These are phyloP conservation scores for Heliornis fulica DNA, from an alignment of 2,113 vertebrate genomes.

Conservation along the genomic window DNA sequence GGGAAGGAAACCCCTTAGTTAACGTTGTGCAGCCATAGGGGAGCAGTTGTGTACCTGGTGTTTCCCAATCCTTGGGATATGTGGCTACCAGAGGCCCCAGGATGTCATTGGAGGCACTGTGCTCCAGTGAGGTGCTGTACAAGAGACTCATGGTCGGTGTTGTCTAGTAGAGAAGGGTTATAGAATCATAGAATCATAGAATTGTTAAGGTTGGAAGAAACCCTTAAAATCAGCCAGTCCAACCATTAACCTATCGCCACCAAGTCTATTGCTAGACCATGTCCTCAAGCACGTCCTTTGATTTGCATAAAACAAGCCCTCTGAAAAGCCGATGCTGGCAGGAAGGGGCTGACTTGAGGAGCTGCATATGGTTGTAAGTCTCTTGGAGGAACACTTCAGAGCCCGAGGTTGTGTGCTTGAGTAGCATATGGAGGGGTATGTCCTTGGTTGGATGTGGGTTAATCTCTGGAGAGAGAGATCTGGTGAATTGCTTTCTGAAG, in stretches of 20 bases:
- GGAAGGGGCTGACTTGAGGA: background rate
- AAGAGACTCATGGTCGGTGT: background rate
- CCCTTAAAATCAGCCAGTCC: too few species aligned
- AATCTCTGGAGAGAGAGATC: background rate
- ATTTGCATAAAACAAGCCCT: background rate
- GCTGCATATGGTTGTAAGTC: background rate
- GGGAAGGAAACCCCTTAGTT: background rate
- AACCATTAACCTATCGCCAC: too few species aligned
- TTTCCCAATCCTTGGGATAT: background rate
- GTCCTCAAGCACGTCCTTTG: too few species aligned
- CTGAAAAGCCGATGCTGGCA: fast-evolving
- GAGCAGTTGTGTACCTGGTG: fast-evolving
- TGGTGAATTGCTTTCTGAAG: background rate
- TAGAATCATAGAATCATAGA: too few species aligned
- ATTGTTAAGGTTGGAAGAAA: too few species aligned
- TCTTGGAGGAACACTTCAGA: background rate
- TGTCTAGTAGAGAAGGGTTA: background rate
- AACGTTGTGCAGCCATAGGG: background rate
- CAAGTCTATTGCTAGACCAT: too few species aligned
- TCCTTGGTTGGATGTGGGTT: background rate
- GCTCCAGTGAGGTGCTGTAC: background rate
- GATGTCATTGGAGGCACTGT: background rate
- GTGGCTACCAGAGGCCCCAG: background rate
- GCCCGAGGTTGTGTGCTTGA: background rate
- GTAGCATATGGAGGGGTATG: background rate